Conservation (phyloP, 2,113 vertebrate species). For the Stigmatopora nigra region DNA sequence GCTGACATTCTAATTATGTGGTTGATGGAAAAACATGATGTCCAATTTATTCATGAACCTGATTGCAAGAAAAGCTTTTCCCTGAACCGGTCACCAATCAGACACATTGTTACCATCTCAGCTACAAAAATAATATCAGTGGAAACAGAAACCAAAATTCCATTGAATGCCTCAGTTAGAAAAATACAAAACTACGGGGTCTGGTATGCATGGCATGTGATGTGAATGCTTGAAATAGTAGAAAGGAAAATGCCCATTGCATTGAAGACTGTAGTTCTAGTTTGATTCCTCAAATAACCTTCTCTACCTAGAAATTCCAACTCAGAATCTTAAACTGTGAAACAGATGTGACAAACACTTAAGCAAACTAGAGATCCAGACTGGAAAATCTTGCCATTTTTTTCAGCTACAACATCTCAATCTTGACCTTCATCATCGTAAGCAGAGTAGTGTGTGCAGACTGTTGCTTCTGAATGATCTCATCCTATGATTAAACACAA, state of each 20-base stretch:
- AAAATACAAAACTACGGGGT: constrained; percentile 5
- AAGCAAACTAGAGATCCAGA: not conserved
- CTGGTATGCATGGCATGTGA: too few species aligned
- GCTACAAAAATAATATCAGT: not conserved
- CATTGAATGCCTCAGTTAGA: not conserved
- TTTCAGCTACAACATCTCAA: not conserved
- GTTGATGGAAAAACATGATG: too few species aligned
- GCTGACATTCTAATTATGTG: too few species aligned
- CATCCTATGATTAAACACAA: constrained; percentile 58
- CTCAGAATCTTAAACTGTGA: not conserved
- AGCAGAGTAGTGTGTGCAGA: constrained; percentile 14
- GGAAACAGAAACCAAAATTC: not conserved
- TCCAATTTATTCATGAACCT: too few species aligned
- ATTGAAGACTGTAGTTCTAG: too few species aligned
- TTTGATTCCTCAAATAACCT: not conserved
- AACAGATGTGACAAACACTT: not conserved
- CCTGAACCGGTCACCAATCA: not conserved
- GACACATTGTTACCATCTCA: not conserved
- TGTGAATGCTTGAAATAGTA: too few species aligned
- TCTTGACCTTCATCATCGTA: constrained; percentile 3
- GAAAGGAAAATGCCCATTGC: too few species aligned
- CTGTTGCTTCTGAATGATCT: constrained; percentile 58
- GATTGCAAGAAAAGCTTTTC: too few species aligned
- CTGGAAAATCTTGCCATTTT: not conserved
- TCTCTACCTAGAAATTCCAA: not conserved